phyloP scores from a whole-genome alignment of 1,140 invertebrate genomes.

The Agrypnia vestita region DNA sequence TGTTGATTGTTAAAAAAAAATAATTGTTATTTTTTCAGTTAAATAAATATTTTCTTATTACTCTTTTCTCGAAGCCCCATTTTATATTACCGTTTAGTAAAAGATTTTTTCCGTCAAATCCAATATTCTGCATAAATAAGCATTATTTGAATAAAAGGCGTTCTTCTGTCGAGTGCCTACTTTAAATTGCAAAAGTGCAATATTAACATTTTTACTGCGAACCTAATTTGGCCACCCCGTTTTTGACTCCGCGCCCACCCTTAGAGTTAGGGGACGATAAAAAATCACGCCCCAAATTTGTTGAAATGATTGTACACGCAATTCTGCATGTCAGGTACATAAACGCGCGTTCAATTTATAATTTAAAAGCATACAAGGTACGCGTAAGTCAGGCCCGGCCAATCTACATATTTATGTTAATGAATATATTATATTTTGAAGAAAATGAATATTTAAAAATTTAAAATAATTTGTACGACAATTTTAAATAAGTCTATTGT shows the following conservation, averaged over 20 bases:
- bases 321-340: slow-evolving; percentile 27
- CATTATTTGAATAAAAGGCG: slow-evolving; percentile 10
- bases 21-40: too few species aligned
- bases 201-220: slow-evolving; percentile 15
- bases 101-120: slow-evolving; percentile 13
- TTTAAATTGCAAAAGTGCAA: slow-evolving; percentile 16
- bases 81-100: neutral
- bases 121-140: slow-evolving; percentile 27
- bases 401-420: too few species aligned
- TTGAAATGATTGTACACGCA: slow-evolving; percentile 13
- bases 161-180: neutral
- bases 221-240: slow-evolving; percentile 10
- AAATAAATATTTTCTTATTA: too few species aligned
- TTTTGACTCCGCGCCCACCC: neutral
- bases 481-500: too few species aligned
- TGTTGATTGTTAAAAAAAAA: too few species aligned
- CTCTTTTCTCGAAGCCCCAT: too few species aligned
- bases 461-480: too few species aligned
- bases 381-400: neutral
- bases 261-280: slow-evolving; percentile 4
- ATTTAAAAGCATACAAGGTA: slow-evolving; percentile 20
- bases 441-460: too few species aligned
- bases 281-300: slow-evolving; percentile 29
- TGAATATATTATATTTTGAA: too few species aligned
- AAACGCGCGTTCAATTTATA: slow-evolving; percentile 26